Evolutionary conservation across 1,140 invertebrate species (phyloP), one percentile per base, ranked within the genome.

Genomic region (Marisa cornuarietis): DNA sequence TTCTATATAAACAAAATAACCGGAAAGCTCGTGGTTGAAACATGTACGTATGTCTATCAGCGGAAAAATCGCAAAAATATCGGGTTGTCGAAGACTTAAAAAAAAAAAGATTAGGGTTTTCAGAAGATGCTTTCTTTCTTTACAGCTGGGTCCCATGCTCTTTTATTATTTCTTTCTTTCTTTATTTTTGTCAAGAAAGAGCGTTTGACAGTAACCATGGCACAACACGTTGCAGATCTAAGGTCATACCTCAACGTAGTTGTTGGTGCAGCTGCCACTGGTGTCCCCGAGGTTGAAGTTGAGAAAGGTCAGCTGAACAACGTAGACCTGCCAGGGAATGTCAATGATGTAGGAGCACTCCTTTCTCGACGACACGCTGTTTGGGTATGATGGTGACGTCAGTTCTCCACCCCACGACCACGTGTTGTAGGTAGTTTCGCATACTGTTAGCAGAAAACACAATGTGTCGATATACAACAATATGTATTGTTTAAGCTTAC

Each of bases 311-410:
- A 73, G 49, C 42, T 73, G 71, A 8, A 73, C 71, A 16, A 73
- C 22, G 51, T 73, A 73, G 1, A 49, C 16, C 22, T 22, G 18
- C 71, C 71, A 73, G 31, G 31, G 31, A 49, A 52, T 4, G 42
- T 73, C 71, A 22, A 73, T 52, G 42, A 73, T 73, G 71, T 52
- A 73, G 71, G 71, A 52, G 22, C 71, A 73, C 71, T 73, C 42
- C 20, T 51, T 51, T 0, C 51, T 73, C 42, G 13, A 0, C 8
- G 10, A 8, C 3, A 1, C 1, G 65, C 65, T 68, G 11, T 68
- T n/a, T 2, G 71, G 26, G 42, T 51, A 20, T 5, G 31, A 6
- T 22, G 71, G 51, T 49, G 71, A 54, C 52, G 58, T 6, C 31
- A 42, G 71, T 3, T 10, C 3, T 7, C 42, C 52, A 7, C 49